Base-by-base conservation (phyloP, 2,113 vertebrate species). In the Cephalopholis sonnerati region DNA sequence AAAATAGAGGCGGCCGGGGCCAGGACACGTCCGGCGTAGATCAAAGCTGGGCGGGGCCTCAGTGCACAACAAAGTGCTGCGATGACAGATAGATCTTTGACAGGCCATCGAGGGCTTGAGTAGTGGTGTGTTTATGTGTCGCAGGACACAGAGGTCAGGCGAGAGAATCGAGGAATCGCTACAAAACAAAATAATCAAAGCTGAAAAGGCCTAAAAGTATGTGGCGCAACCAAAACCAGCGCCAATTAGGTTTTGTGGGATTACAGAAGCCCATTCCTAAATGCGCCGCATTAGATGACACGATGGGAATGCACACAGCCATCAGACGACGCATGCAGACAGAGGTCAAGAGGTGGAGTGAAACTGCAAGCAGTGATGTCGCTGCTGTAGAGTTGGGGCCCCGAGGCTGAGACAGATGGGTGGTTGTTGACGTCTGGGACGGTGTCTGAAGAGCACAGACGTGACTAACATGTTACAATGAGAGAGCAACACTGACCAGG, bases 1-100 rank as follows among this genome's bases (percentile, higher is more conserved):
- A 93, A 92, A 93, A 91, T 92, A 92, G 88, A 92, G 89, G 80
- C 79, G 8, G 86, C 61, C 27, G 5, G 76, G 83, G 77, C 89
- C 87, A 82, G 74, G 87, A 81, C 80, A 63, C 75, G 88, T 86
- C 86, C 77, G 25, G 78, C 76, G 24, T 15, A 78, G 83, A 94
- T 91, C 88, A 93, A 92, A 92, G 85, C 74, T 51, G 74, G 87
- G 87, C 75, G 11, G 86, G 82, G 84, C 87, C 78, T 84, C 64
- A 17, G 65, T 75, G 76, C 90, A 89, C 81, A 93, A 91, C 85
- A 91, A 90, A 93, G 88, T 53, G 22, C 50, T 25, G 50, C 29
- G 77, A 91, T 86, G 91, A 93, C 65, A 90, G 88, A 91, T 71
- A 87, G 75, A 86, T 78, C 81, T 74, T 32, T 73, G 81, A 86